These are phyloP conservation scores for Limnothrissa miodon DNA, from an alignment of 2,113 vertebrate species.

Conservation along the genomic window DNA sequence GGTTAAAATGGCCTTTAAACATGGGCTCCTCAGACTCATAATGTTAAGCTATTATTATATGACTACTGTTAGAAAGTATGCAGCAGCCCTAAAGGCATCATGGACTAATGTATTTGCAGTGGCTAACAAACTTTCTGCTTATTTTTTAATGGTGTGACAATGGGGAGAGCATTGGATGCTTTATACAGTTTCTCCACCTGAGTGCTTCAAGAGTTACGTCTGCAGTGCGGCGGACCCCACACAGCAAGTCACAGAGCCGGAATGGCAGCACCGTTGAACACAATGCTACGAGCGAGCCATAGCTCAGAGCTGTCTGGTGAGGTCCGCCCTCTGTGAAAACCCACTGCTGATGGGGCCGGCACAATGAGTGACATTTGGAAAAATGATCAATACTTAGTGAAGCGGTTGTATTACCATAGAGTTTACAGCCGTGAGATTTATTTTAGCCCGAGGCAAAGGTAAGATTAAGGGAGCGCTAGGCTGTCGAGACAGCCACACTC, in stretches of 20 bases:
- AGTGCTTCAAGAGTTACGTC: not conserved
- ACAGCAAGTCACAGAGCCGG: not conserved
- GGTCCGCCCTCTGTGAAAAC: not conserved
- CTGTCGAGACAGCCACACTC: constrained; percentile 63
- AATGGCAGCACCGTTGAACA: not conserved
- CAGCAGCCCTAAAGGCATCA: not conserved
- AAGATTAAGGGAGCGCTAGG: constrained; percentile 74
- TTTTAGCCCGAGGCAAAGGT: constrained; percentile 67
- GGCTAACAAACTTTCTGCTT: not conserved
- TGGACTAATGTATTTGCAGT: not conserved
- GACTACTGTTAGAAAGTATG: not conserved
- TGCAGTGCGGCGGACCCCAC: not conserved
- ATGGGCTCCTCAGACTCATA: not conserved
- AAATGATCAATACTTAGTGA: constrained; percentile 68
- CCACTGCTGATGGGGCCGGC: constrained; percentile 18
- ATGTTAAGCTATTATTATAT: not conserved
- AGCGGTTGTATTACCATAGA: constrained; percentile 70
- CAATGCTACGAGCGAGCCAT: not conserved
- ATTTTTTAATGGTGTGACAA: not conserved
- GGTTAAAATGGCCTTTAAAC: not conserved
- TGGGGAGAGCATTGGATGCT: not conserved
- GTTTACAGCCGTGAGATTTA: constrained; percentile 75
- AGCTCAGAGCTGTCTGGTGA: not conserved
- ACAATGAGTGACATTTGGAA: constrained; percentile 67
- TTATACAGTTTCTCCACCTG: not conserved